Conservation (phyloP, 2,113 vertebrate species). For the Phyllostomus discolor region DNA sequence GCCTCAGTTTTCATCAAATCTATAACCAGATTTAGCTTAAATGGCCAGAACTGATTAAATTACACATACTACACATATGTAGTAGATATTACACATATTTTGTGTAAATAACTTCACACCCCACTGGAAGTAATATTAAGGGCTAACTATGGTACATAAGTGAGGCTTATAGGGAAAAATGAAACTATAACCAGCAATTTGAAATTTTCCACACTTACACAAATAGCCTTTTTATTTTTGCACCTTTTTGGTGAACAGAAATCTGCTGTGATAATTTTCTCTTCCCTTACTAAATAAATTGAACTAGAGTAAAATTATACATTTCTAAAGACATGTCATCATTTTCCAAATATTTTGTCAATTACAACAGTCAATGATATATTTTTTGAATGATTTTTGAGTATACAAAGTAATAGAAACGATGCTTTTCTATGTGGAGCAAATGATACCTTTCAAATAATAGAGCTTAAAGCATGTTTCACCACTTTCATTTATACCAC, state of each 20-base stretch:
- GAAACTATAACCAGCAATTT: slow-evolving; percentile 24
- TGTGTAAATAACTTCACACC: neutral
- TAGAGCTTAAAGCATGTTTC: slow-evolving; percentile 19
- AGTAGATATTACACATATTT: neutral
- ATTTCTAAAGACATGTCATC: slow-evolving; percentile 17
- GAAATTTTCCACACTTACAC: slow-evolving; percentile 7
- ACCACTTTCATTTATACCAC: slow-evolving; percentile 42
- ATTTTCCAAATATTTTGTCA: slow-evolving; percentile 37
- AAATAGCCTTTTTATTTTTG: slow-evolving; percentile 30
- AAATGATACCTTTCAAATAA: slow-evolving; percentile 53
- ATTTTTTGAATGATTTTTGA: slow-evolving; percentile 35
- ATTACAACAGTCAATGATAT: neutral
- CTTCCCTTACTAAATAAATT: slow-evolving; percentile 49
- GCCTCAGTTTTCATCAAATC: neutral
- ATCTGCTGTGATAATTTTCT: slow-evolving; percentile 24
- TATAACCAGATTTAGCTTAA: slow-evolving; percentile 29
- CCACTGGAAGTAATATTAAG: neutral
- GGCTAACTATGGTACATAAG: neutral
- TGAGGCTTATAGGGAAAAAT: neutral
- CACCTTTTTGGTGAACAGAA: slow-evolving; percentile 30
- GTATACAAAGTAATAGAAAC: slow-evolving; percentile 29
- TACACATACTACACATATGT: neutral
- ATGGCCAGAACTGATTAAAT: slow-evolving; percentile 8
- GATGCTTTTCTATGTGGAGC: neutral
- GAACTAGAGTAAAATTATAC: slow-evolving; percentile 43